Evolutionary conservation across 1,140 invertebrate genomes (phyloP).

Genomic region (Orchestia grillus): DNA sequence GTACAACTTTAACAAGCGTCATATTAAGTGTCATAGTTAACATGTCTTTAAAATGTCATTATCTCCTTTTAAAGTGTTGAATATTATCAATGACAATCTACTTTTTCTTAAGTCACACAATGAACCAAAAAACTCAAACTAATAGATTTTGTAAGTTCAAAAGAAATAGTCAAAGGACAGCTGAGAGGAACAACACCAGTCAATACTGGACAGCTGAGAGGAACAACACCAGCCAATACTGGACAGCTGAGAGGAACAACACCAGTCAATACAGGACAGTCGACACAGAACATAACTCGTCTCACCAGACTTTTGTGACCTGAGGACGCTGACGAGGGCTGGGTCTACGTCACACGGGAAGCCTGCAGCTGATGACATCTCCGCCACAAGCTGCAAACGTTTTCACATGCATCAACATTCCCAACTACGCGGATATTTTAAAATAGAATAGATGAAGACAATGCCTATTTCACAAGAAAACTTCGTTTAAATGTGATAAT

Average conservation of each 20-base stretch:
- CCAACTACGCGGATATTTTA: background rate
- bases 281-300: background rate
- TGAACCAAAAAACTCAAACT: too few species aligned
- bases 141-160: too few species aligned
- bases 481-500: too few species aligned
- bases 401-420: background rate
- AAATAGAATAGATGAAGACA: background rate
- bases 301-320: constrained; percentile 70
- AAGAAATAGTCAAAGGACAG: too few species aligned
- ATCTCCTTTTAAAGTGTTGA: too few species aligned
- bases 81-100: too few species aligned
- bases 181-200: too few species aligned
- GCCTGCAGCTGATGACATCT: constrained; percentile 97
- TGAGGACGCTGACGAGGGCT: constrained; percentile 87
- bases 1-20: too few species aligned
- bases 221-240: background rate
- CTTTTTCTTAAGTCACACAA: too few species aligned
- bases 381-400: constrained; percentile 82
- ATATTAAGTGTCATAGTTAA: too few species aligned
- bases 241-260: background rate
- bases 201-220: background rate
- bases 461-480: too few species aligned
- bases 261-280: background rate
- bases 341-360: constrained; percentile 94
- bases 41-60: too few species aligned